Evolutionary conservation across 2,888 invertebrate species (phyloP).

Genomic region (Drosophila mercatorum): DNA sequence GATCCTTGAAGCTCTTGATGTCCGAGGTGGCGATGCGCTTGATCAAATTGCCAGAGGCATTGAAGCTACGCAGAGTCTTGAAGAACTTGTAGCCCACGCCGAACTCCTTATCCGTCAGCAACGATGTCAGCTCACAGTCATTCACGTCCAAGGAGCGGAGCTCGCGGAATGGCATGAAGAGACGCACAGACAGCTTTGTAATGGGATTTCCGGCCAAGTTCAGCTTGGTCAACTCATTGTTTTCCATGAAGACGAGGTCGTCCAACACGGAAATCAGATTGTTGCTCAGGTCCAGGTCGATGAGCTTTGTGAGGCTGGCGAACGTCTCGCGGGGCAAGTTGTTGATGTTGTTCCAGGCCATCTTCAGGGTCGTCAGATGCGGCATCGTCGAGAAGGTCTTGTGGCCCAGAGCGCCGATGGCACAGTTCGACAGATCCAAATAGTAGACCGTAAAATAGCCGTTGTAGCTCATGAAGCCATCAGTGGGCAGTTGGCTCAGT

Average conservation of each 20-base stretch:
- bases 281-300: constrained; percentile 89
- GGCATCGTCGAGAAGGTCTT: constrained; percentile 90
- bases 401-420: constrained; percentile 87
- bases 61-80: constrained; percentile 86
- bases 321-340: constrained; percentile 87
- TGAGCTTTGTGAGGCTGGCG: constrained; percentile 86
- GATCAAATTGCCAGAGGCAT: constrained; percentile 85
- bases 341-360: constrained; percentile 88
- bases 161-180: constrained; percentile 88
- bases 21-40: constrained; percentile 77
- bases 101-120: constrained; percentile 87
- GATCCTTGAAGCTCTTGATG: constrained; percentile 81
- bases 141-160: constrained; percentile 89
- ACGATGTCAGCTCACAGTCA: constrained; percentile 88
- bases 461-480: constrained; percentile 88
- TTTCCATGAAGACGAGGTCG: constrained; percentile 88
- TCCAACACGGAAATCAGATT: constrained; percentile 88
- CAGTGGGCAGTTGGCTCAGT: constrained; percentile 88
- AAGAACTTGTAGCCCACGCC: constrained; percentile 84
- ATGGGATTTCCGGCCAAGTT: constrained; percentile 91
- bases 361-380: constrained; percentile 88
- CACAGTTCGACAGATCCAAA: constrained; percentile 91
- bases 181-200: constrained; percentile 87
- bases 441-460: constrained; percentile 88
- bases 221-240: constrained; percentile 87